Evolutionary conservation across 2,888 invertebrate genomes (phyloP).

Genomic region (Malthinus flaveolus): DNA sequence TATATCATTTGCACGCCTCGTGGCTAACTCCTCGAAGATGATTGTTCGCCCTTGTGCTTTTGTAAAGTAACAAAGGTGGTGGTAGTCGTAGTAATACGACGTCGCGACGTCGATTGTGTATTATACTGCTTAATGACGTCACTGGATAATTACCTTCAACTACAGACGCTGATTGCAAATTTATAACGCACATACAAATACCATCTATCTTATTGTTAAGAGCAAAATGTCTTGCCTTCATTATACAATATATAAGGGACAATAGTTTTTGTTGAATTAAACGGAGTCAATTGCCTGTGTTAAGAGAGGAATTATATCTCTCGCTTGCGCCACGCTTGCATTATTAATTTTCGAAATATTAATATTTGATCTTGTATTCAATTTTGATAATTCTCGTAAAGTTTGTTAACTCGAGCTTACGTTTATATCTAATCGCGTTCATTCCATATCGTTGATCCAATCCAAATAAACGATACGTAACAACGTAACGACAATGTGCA

Average conservation of each 20-base stretch:
- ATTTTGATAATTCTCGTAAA: too few species aligned
- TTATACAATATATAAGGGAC: constrained; percentile 21
- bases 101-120: constrained; percentile 27
- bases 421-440: too few species aligned
- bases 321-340: neutral
- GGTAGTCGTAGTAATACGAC: constrained; percentile 13
- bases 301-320: constrained; percentile 16
- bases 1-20: constrained; percentile 20
- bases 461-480: too few species aligned
- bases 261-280: constrained; percentile 29
- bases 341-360: too few species aligned
- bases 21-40: constrained; percentile 18
- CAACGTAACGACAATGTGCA: too few species aligned
- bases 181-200: constrained; percentile 34
- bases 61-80: constrained; percentile 24
- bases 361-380: too few species aligned
- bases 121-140: constrained; percentile 31
- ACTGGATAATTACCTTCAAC: constrained; percentile 38
- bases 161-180: constrained; percentile 38
- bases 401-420: too few species aligned
- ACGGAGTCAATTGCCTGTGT: constrained; percentile 26
- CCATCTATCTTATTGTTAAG: constrained; percentile 27
- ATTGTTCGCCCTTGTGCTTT: constrained; percentile 21
- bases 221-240: constrained; percentile 26
- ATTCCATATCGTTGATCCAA: too few species aligned